Percentiles rank a stretch among this genome's conserved stretches.
phyloP scores from a whole-genome alignment of 1,140 invertebrate genomes.

The Bombus picipes region DNA sequence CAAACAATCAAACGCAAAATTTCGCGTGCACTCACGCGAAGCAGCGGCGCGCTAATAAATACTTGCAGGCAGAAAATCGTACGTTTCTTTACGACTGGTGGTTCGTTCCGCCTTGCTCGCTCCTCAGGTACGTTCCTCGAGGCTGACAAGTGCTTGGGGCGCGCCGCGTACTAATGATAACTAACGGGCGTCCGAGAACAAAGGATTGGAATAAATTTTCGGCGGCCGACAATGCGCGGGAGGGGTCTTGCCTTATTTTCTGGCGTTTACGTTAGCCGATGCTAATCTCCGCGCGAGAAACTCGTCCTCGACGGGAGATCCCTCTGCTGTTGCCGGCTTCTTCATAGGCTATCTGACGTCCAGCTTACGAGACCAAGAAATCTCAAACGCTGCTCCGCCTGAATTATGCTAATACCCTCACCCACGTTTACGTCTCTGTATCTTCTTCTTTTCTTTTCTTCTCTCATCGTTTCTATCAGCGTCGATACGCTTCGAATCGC shows the following conservation, averaged over 20 bases:
- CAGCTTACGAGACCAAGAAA: constrained; percentile 56
- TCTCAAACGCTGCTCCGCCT: constrained; percentile 60
- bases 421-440: constrained; percentile 37
- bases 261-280: constrained; percentile 67
- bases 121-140: constrained; percentile 24
- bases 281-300: constrained; percentile 65
- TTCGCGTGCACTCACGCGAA: background rate
- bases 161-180: constrained; percentile 67
- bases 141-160: constrained; percentile 61
- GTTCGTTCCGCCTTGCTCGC: background rate
- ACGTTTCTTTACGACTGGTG: constrained; percentile 36
- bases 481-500: constrained; percentile 20
- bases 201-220: constrained; percentile 72
- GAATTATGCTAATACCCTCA: constrained; percentile 75
- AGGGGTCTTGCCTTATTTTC: constrained; percentile 61
- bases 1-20: background rate
- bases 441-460: background rate
- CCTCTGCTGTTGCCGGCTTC: constrained; percentile 36
- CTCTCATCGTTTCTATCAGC: background rate
- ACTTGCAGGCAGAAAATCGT: constrained; percentile 35
- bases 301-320: constrained; percentile 51
- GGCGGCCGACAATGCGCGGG: constrained; percentile 59
- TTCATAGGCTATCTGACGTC: constrained; percentile 66
- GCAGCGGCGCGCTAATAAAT: constrained; percentile 38
- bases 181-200: constrained; percentile 66